phyloP scores from a whole-genome alignment of 2,888 invertebrate genomes.

The Epinotia bilunana region DNA sequence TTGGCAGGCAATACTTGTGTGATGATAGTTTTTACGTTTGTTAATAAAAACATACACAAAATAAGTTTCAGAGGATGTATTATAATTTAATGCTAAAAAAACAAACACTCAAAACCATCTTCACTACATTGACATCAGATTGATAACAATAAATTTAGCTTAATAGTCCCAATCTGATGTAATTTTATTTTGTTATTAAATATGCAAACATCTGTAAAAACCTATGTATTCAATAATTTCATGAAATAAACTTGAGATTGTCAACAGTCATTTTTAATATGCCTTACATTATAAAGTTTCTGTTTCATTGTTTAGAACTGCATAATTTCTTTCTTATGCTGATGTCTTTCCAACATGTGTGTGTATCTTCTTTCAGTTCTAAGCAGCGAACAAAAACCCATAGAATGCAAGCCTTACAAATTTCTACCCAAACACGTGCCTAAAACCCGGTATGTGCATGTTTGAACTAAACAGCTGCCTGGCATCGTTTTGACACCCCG shows the following conservation, averaged over 20 bases:
- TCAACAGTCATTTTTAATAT: not conserved
- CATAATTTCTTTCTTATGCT: not conserved
- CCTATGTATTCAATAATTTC: not conserved
- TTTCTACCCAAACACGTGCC: no score
- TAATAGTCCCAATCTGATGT: not conserved
- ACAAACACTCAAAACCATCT: not conserved
- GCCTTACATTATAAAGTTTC: not conserved
- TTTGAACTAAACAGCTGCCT: no score
- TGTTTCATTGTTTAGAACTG: not conserved
- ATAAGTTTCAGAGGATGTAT: not conserved
- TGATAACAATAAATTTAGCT: not conserved
- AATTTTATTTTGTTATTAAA: no score
- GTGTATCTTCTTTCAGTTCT: not conserved
- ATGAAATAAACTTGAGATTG: not conserved
- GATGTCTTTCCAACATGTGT: not conserved
- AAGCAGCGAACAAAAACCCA: no score
- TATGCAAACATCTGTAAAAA: no score
- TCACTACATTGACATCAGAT: not conserved
- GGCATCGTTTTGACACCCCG: no score
- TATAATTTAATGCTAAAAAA: not conserved
- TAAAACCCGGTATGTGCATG: no score
- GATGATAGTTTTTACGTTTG: not conserved
- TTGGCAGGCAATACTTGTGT: slow-evolving; percentile 39
- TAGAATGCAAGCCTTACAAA: no score
- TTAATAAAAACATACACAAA: not conserved